Evolutionary conservation across 2,888 invertebrate genomes (phyloP).

Genomic region (Pyralis farinalis): DNA sequence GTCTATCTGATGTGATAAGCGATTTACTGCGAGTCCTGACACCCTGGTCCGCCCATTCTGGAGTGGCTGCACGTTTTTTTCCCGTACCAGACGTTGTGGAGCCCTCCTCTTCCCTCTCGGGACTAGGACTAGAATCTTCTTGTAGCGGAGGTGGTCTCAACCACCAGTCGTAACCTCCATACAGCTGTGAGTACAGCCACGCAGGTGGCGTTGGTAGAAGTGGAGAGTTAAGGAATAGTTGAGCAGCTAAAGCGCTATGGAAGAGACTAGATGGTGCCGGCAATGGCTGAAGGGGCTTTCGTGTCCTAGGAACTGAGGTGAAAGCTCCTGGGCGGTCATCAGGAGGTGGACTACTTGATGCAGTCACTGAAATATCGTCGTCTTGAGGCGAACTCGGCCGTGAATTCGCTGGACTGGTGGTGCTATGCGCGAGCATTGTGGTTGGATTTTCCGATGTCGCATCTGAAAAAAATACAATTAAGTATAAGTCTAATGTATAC

Average conservation of each 20-base stretch:
- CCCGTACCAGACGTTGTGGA: slow-evolving; percentile 58
- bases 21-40: slow-evolving; percentile 68
- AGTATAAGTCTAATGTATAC: no score
- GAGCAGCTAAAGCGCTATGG: slow-evolving; percentile 82
- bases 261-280: slow-evolving; percentile 72
- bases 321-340: slow-evolving; percentile 79
- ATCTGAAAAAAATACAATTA: slow-evolving; percentile 38
- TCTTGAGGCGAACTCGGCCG: slow-evolving; percentile 80
- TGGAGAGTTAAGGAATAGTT: slow-evolving; percentile 87
- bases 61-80: slow-evolving; percentile 78
- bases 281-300: slow-evolving; percentile 69
- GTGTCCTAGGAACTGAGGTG: slow-evolving; percentile 68
- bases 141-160: slow-evolving; percentile 69
- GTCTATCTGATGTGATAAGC: slow-evolving; percentile 63
- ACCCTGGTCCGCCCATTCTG: slow-evolving; percentile 71
- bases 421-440: slow-evolving; percentile 84
- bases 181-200: slow-evolving; percentile 89
- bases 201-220: slow-evolving; percentile 88
- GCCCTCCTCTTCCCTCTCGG: slow-evolving; percentile 67
- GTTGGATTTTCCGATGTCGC: slow-evolving; percentile 63
- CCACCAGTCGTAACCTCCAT: slow-evolving; percentile 87
- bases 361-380: slow-evolving; percentile 84
- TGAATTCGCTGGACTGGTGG: slow-evolving; percentile 85
- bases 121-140: slow-evolving; percentile 67
- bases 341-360: slow-evolving; percentile 76